phyloP scores from a whole-genome alignment of 2,113 vertebrate genomes.

The Mastomys coucha region DNA sequence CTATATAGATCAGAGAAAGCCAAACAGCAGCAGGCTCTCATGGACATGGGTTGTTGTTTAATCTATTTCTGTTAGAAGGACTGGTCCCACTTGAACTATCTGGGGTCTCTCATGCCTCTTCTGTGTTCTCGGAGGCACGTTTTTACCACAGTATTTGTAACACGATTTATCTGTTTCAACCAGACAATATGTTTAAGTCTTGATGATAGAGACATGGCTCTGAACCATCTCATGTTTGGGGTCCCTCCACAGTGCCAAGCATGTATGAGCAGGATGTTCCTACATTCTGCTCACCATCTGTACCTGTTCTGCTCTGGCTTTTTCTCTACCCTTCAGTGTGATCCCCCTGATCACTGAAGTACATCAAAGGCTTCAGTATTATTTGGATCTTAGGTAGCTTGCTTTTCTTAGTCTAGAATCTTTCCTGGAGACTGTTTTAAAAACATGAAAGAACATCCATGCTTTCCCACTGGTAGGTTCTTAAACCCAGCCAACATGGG shows the following conservation, averaged over 20 bases:
- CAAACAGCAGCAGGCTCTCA: not conserved
- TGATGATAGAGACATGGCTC: not conserved
- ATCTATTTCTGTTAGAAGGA: not conserved
- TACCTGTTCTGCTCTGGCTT: not conserved
- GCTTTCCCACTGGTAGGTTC: not conserved
- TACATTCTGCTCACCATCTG: not conserved
- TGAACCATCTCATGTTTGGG: not conserved
- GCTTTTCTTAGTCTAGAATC: not conserved
- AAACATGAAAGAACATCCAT: not conserved
- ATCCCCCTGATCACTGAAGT: not conserved
- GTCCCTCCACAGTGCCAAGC: not conserved
- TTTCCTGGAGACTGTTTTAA: not conserved
- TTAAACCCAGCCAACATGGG: too few species aligned
- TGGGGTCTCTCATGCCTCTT: not conserved
- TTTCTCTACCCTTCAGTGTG: not conserved
- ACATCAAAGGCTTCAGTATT: not conserved
- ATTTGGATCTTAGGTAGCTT: not conserved
- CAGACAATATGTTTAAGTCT: not conserved
- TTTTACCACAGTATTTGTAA: not conserved
- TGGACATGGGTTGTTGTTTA: not conserved
- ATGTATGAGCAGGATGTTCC: not conserved
- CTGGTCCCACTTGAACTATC: not conserved
- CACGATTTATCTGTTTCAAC: not conserved
- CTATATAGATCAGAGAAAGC: not conserved
- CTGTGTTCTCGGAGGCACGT: not conserved